Evolutionary conservation across 2,888 invertebrate genomes (phyloP).

Genomic region (Dicranocentrus wangi): DNA sequence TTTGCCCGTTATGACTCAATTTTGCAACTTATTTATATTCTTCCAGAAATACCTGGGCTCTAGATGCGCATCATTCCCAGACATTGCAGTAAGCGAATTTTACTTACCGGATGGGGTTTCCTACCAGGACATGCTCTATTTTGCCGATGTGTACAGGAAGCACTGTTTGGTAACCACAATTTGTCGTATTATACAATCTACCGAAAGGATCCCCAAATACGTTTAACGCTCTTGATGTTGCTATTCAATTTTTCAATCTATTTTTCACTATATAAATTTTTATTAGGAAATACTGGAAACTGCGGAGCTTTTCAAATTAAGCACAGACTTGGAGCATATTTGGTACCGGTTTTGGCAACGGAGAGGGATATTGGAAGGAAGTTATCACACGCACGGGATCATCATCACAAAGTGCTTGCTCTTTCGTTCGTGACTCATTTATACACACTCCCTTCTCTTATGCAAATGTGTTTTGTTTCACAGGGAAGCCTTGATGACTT

Average conservation of each 20-base stretch:
- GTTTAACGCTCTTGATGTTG: too few species aligned
- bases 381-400: background rate
- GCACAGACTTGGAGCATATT: slow-evolving; percentile 2
- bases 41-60: slow-evolving; percentile 37
- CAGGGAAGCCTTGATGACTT: slow-evolving; percentile 24
- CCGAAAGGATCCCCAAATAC: too few species aligned
- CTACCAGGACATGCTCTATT: slow-evolving; percentile 43
- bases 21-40: too few species aligned
- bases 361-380: background rate
- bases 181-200: background rate
- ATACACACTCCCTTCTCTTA: background rate
- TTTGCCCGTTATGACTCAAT: too few species aligned
- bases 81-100: slow-evolving; percentile 35
- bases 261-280: too few species aligned
- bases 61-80: slow-evolving; percentile 21
- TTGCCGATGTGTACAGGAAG: slow-evolving; percentile 33
- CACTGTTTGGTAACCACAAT: slow-evolving; percentile 39
- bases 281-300: slow-evolving; percentile 46
- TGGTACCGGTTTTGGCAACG: slow-evolving; percentile 35
- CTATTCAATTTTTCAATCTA: too few species aligned
- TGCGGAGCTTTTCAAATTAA: slow-evolving; percentile 39
- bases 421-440: background rate
- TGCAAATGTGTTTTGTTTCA: too few species aligned
- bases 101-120: slow-evolving; percentile 43
- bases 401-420: too few species aligned